These are phyloP conservation scores for Sericinus montela DNA, from an alignment of 2,888 invertebrate genomes.

Conservation along the genomic window DNA sequence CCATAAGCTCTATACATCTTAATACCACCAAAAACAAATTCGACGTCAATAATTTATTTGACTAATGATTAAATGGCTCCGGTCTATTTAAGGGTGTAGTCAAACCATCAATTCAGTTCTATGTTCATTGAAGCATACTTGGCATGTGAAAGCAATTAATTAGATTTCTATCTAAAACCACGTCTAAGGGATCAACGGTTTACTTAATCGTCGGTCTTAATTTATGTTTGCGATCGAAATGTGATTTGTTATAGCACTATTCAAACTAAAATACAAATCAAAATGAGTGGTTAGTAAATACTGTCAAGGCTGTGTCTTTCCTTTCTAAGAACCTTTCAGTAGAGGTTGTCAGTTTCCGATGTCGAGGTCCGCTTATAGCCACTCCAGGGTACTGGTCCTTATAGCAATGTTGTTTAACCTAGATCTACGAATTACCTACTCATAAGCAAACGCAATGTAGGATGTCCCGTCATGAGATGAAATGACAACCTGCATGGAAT, in stretches of 20 bases:
- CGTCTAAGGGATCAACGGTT: slow-evolving; percentile 7
- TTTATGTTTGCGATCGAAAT: slow-evolving; percentile 2
- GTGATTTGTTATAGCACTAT: slow-evolving; percentile 8
- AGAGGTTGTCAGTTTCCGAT: too few relatives aligned
- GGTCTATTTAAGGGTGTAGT: slow-evolving; percentile 12
- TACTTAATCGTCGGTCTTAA: slow-evolving; percentile 9
- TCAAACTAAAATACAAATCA: not conserved
- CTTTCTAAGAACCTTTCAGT: too few relatives aligned
- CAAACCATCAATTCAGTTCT: slow-evolving; percentile 15
- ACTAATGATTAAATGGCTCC: slow-evolving; percentile 13
- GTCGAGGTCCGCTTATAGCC: too few relatives aligned
- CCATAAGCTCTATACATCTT: too few relatives aligned
- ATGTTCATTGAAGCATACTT: slow-evolving; percentile 11
- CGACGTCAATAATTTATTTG: slow-evolving; percentile 3
- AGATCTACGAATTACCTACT: too few relatives aligned
- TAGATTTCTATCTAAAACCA: slow-evolving; percentile 18
- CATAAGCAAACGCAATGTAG: too few relatives aligned
- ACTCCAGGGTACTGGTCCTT: too few relatives aligned
- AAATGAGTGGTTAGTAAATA: not conserved
- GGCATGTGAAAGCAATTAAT: slow-evolving; percentile 18
- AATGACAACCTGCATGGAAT: too few relatives aligned
- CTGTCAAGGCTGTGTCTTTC: too few relatives aligned
- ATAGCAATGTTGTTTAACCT: too few relatives aligned
- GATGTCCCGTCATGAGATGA: too few relatives aligned
- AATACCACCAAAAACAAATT: not conserved